These are phyloP conservation scores for Drosophila pseudotalamancana DNA, from an alignment of 2,888 invertebrate genomes.

Conservation along the genomic window DNA sequence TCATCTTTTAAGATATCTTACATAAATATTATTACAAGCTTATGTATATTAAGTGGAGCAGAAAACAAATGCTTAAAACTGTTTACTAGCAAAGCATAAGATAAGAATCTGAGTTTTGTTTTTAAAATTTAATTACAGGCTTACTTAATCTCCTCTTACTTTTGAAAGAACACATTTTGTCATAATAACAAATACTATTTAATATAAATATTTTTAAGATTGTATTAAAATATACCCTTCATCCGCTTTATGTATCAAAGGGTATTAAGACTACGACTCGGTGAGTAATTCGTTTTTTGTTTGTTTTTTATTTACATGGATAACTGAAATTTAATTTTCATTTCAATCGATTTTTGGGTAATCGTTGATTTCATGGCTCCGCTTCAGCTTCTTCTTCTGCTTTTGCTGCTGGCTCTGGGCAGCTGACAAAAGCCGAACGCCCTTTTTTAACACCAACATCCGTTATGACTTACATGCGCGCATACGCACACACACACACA, in stretches of 20 bases:
- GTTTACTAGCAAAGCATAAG: no score
- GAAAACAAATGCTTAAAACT: no score
- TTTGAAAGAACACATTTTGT: no score
- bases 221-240: neutral
- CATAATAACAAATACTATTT: no score
- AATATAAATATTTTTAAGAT: neutral
- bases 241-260: neutral
- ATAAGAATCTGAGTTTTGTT: no score
- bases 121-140: no score
- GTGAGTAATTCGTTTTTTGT: no score
- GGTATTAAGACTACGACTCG: neutral
- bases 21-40: no score
- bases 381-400: constrained; percentile 3
- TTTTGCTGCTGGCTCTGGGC: constrained; percentile 15
- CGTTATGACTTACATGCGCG: constrained; percentile 24
- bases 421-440: constrained; percentile 37
- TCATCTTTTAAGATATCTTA: no score
- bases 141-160: no score
- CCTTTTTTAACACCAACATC: constrained; percentile 48
- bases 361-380: constrained; percentile 36
- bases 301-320: constrained; percentile 1
- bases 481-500: constrained; percentile 1
- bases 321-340: constrained; percentile 23
- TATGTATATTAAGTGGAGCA: no score
- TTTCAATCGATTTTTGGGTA: constrained; percentile 42